Percentiles rank a stretch among this genome's conserved stretches.
phyloP scores from a whole-genome alignment of 2,113 vertebrate genomes.

The Phyllopteryx taeniolatus region DNA sequence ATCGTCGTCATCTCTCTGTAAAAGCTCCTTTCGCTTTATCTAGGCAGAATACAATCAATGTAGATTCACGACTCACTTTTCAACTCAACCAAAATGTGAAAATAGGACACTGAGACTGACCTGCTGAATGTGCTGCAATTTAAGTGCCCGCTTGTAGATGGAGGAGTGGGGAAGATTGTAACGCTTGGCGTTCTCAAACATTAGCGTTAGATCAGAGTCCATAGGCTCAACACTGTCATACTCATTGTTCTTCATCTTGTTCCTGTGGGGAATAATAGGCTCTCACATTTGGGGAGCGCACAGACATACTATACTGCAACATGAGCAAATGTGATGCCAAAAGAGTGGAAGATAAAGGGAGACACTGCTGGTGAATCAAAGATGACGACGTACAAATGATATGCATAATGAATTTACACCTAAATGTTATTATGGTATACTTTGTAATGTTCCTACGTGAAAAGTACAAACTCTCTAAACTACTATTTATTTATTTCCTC shows the following conservation, averaged over 20 bases:
- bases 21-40: constrained; percentile 93
- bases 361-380: constrained; percentile 25
- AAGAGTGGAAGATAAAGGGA: constrained; percentile 37
- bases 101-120: constrained; percentile 57
- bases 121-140: constrained; percentile 97
- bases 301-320: constrained; percentile 56
- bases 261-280: constrained; percentile 74
- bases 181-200: constrained; percentile 98
- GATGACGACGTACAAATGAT: constrained; percentile 2
- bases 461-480: background rate
- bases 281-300: constrained; percentile 62
- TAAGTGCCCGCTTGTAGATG: constrained; percentile 94
- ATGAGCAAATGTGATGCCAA: constrained; percentile 30
- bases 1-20: constrained; percentile 90
- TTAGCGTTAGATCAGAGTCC: constrained; percentile 87
- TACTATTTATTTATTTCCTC: background rate
- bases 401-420: no score
- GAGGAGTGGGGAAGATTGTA: constrained; percentile 95
- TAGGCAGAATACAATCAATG: constrained; percentile 35
- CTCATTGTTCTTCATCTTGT: constrained; percentile 93
- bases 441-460: no score
- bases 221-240: constrained; percentile 93
- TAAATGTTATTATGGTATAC: no score
- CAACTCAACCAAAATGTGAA: background rate
- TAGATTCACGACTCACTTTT: background rate